Evolutionary conservation across 2,888 invertebrate genomes (phyloP).

Genomic region (Helobdella robusta): DNA sequence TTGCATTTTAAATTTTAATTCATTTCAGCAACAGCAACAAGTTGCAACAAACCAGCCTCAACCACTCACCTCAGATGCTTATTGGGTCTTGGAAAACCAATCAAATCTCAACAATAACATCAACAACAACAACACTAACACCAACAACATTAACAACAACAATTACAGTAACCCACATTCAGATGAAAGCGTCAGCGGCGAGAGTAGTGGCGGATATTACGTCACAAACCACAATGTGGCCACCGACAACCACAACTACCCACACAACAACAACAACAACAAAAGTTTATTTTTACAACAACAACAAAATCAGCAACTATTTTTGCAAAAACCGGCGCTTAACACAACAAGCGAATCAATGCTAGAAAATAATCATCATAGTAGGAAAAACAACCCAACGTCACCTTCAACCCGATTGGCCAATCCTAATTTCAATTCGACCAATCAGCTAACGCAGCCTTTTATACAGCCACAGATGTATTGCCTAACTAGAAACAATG

Average conservation of each 20-base stretch:
- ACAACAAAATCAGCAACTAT: background rate
- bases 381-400: background rate
- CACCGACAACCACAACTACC: background rate
- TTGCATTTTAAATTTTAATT: no score
- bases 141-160: background rate
- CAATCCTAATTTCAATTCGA: background rate
- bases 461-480: background rate
- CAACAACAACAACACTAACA: background rate
- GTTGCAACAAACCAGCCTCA: background rate
- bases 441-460: background rate
- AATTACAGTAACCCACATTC: background rate
- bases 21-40: background rate
- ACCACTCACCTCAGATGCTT: background rate
- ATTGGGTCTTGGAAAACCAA: slow-evolving; percentile 13
- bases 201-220: background rate
- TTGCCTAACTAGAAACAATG: background rate
- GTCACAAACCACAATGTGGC: background rate
- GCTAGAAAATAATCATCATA: background rate
- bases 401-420: background rate
- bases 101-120: background rate
- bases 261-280: no score
- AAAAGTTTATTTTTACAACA: no score
- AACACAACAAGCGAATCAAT: background rate
- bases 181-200: background rate
- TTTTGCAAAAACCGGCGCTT: background rate